These are phyloP conservation scores for Xyrauchen texanus DNA, from an alignment of 2,113 vertebrate species.

Conservation along the genomic window DNA sequence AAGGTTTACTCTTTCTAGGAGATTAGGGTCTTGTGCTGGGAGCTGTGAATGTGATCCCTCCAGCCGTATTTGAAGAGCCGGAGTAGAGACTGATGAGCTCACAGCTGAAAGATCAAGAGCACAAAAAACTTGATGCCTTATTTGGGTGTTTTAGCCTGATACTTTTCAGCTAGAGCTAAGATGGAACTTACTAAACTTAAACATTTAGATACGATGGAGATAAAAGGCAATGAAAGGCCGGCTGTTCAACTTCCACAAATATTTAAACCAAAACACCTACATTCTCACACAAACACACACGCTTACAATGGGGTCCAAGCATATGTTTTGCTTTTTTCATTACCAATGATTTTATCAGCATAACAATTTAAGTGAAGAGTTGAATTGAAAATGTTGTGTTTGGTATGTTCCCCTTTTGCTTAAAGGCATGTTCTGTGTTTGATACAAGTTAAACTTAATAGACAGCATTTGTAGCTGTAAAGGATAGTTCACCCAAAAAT, in stretches of 20 bases:
- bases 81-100: slow-evolving; percentile 74
- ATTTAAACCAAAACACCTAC: slow-evolving; percentile 10
- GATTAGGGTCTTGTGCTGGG: slow-evolving; percentile 6
- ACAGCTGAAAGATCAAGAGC: slow-evolving; percentile 80
- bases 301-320: neutral
- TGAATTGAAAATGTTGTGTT: too few species aligned
- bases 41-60: slow-evolving; percentile 27
- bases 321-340: too few species aligned
- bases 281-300: slow-evolving; percentile 37
- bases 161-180: slow-evolving; percentile 75
- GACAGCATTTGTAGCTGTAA: too few species aligned
- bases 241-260: slow-evolving; percentile 38
- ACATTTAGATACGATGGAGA: slow-evolving; percentile 60
- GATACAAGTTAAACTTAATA: too few species aligned
- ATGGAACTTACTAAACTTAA: slow-evolving; percentile 73
- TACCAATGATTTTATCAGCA: too few species aligned
- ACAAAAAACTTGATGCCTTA: slow-evolving; percentile 76
- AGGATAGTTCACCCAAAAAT: too few species aligned
- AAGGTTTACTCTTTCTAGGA: slow-evolving; percentile 23
- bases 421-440: too few species aligned
- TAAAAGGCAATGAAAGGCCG: slow-evolving; percentile 59
- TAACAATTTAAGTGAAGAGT: too few species aligned
- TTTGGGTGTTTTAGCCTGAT: slow-evolving; percentile 75
- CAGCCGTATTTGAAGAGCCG: slow-evolving; percentile 44
- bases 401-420: too few species aligned